phyloP scores from a whole-genome alignment of 2,113 vertebrate genomes.

The Zeus faber region DNA sequence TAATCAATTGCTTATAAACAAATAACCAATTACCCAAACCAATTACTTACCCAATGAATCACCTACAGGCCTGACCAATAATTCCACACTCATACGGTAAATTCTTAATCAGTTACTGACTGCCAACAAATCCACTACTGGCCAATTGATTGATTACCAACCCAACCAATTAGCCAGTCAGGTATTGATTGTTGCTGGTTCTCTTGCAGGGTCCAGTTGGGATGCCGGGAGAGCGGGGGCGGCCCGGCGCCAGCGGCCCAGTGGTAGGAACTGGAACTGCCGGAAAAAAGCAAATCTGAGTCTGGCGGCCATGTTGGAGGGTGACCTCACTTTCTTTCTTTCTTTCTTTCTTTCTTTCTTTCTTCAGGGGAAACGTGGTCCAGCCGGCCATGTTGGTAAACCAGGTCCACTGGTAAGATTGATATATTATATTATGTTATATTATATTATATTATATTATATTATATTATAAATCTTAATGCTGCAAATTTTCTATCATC shows the following conservation, averaged over 20 bases:
- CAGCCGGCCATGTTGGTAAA: conserved; percentile 87
- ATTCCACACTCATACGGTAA: too few relatives aligned
- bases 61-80: too few relatives aligned
- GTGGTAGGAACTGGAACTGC: conserved; percentile 81
- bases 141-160: not conserved
- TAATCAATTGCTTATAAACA: not conserved
- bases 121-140: too few relatives aligned
- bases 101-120: not conserved
- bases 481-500: conserved; percentile 2
- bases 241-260: conserved; percentile 82
- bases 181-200: not conserved
- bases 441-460: not conserved
- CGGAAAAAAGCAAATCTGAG: not conserved
- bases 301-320: not conserved
- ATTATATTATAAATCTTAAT: not conserved
- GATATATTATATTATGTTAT: not conserved
- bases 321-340: not conserved
- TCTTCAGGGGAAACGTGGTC: conserved; percentile 85
- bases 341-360: not conserved
- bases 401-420: conserved; percentile 79
- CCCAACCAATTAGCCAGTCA: not conserved
- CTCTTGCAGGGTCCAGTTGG: conserved; percentile 84
- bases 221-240: conserved; percentile 90
- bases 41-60: not conserved
- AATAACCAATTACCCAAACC: not conserved